Conservation (phyloP, 2,888 invertebrate species). For the Periphyllus acericola region DNA sequence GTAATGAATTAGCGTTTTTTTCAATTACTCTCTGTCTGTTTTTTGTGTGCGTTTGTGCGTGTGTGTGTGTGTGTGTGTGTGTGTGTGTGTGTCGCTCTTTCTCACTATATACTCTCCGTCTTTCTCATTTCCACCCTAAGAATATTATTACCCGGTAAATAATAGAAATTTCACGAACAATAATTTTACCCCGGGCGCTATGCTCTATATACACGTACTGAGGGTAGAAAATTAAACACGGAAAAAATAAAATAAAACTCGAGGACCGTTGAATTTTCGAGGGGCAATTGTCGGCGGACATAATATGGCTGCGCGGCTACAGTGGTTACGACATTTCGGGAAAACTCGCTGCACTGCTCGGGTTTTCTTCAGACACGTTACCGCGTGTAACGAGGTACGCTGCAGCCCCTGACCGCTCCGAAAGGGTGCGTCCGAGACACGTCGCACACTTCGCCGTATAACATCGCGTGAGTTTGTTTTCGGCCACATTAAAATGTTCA, state of each 20-base stretch:
- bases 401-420: too few species aligned
- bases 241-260: conserved; percentile 9
- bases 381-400: too few species aligned
- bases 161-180: conserved; percentile 56
- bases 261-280: conserved; percentile 29
- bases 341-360: background rate
- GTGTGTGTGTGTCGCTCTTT: background rate
- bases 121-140: conserved; percentile 37
- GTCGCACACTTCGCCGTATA: background rate
- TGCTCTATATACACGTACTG: background rate
- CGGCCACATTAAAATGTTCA: background rate
- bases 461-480: background rate
- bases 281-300: background rate
- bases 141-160: conserved; percentile 3
- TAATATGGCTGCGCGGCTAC: background rate
- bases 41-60: background rate
- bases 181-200: conserved; percentile 28
- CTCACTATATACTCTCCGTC: background rate
- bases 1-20: conserved; percentile 61
- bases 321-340: conserved; percentile 3
- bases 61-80: background rate
- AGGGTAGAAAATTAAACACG: background rate
- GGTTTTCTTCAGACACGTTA: background rate
- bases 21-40: conserved; percentile 60
- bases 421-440: background rate